Base-by-base conservation (phyloP, 1,140 invertebrate genomes). In the Atta texana region DNA sequence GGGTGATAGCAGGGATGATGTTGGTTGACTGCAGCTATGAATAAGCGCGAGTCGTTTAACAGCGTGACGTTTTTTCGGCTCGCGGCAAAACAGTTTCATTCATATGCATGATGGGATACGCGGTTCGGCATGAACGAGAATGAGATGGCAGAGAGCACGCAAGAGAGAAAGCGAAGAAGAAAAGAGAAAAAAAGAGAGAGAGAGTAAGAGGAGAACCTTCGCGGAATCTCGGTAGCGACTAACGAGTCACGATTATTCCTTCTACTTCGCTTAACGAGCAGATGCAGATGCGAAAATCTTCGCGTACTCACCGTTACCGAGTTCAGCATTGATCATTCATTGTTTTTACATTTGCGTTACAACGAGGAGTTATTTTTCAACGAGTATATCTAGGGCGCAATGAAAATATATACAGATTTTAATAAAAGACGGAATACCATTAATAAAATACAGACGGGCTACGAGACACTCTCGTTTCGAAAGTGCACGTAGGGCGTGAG, bases 231-330 rank as follows among this genome's bases (percentile, higher is more conserved):
- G 72, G 72, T 86, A 75, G 14, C 81, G 55, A 34, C 86, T 92
- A 92, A 92, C 91, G 91, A 92, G 91, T 90, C 69, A 24, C 88
- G 89, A 92, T 92, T 92, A 92, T 92, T 92, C 87, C 81, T 88
- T 57, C 77, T 59, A 59, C 75, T 68, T 68, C 88, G 89, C 59
- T 85, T 90, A 90, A 90, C 75, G 80, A 90, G 78, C 88, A 39
- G 68, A 87, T 64, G 66, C 89, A 77, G 88, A 86, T 63, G 61
- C 55, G 86, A 31, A 74, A 84, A 84, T 59, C 82, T 21, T 88
- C 72, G 87, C 74, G 80, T 55, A 57, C 53, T 77, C 71, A 16
- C 44, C 21, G 24, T 72, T 84, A 74, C 61, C 10, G 55, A 76
- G 44, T 64, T 74, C 71, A 18, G 80, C 51, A 75, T 75, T 84